Evolutionary conservation across 2,888 invertebrate genomes (phyloP).

Genomic region (Drosophila siamana): DNA sequence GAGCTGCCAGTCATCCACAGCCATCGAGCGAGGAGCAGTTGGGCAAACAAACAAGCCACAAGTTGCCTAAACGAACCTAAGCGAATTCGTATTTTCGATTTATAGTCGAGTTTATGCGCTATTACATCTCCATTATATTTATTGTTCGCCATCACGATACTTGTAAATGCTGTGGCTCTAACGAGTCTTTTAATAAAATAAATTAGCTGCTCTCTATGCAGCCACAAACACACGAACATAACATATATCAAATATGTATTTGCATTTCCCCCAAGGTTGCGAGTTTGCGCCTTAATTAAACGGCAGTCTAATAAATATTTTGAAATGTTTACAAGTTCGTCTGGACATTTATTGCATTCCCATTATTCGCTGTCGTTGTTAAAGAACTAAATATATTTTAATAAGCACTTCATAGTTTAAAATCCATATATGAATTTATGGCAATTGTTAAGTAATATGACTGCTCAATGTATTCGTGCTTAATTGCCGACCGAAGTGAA

Average conservation of each 20-base stretch:
- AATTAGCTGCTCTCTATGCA: slow-evolving; percentile 3
- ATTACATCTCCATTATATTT: slow-evolving; percentile 21
- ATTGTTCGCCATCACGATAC: neutral
- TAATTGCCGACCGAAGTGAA: no score
- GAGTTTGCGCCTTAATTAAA: neutral
- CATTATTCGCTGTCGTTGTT: neutral
- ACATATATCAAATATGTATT: neutral
- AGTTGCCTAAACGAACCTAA: slow-evolving; percentile 12
- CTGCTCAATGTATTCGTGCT: no score
- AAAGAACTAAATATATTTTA: neutral
- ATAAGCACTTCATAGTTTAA: neutral
- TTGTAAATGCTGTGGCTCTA: neutral
- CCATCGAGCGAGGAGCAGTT: no score
- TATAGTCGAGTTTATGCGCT: slow-evolving; percentile 21
- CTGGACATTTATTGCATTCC: neutral
- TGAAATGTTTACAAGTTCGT: neutral
- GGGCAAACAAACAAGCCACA: neutral
- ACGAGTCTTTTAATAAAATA: neutral
- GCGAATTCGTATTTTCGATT: slow-evolving; percentile 13
- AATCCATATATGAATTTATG: no score
- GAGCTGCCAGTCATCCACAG: slow-evolving; percentile 25
- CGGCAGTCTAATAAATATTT: neutral
- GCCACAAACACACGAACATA: no score
- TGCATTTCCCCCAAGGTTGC: neutral
- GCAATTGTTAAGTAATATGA: no score